Conservation (phyloP, 2,797 vertebrate species). For the Nothura maculosa region DNA sequence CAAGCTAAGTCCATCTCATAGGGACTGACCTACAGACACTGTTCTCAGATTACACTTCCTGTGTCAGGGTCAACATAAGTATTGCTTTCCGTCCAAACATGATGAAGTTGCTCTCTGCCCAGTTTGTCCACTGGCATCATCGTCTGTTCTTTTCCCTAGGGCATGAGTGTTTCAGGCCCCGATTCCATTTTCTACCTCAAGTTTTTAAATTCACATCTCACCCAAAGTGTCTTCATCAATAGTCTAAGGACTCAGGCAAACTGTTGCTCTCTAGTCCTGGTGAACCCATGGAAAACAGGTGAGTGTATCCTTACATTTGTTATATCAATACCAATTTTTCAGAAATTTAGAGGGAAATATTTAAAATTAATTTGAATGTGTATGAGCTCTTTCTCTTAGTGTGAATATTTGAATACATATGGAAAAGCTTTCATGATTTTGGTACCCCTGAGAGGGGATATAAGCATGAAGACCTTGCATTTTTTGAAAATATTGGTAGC, state of each 20-base stretch:
- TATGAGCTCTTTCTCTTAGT: background rate
- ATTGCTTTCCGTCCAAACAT: background rate
- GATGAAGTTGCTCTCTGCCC: background rate
- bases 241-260: background rate
- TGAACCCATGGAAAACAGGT: background rate
- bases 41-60: background rate
- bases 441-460: background rate
- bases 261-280: background rate
- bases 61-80: background rate
- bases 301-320: background rate
- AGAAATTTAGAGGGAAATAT: background rate
- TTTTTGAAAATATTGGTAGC: background rate
- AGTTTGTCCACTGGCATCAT: fast-evolving
- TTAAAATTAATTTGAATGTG: background rate
- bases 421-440: background rate
- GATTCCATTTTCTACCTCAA: background rate
- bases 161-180: fast-evolving
- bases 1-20: background rate
- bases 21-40: fast-evolving
- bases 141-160: background rate
- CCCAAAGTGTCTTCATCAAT: background rate
- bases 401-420: background rate
- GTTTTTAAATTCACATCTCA: background rate
- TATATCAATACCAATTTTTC: background rate
- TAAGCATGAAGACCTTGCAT: background rate